Conservation (phyloP, 2,113 vertebrate genomes). For the Stegastes partitus region DNA sequence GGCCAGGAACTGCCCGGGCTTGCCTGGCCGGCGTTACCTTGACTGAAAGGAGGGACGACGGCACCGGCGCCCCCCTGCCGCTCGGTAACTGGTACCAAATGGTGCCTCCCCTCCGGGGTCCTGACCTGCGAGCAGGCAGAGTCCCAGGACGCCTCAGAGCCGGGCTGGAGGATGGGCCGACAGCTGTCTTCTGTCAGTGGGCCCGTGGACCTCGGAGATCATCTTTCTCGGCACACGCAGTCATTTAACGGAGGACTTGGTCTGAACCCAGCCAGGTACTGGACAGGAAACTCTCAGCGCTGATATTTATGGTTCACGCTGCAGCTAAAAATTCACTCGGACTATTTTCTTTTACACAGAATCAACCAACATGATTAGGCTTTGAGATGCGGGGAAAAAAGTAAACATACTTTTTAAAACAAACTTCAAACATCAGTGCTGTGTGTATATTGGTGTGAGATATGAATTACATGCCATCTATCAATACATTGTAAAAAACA, state of each 20-base stretch:
- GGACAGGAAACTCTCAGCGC: too few relatives aligned
- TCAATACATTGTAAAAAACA: too few relatives aligned
- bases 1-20: slow-evolving; percentile 54
- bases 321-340: too few relatives aligned
- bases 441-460: too few relatives aligned
- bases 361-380: too few relatives aligned
- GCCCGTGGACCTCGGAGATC: slow-evolving; percentile 48
- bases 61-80: slow-evolving; percentile 69
- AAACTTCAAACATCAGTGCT: too few relatives aligned
- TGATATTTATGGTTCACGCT: too few relatives aligned
- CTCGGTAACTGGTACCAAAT: slow-evolving; percentile 86
- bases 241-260: slow-evolving; percentile 25
- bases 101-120: slow-evolving; percentile 80
- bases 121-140: slow-evolving; percentile 78
- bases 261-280: slow-evolving; percentile 1
- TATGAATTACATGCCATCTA: too few relatives aligned
- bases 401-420: too few relatives aligned
- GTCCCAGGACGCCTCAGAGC: slow-evolving; percentile 80
- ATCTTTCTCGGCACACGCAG: slow-evolving; percentile 21
- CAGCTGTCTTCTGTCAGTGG: slow-evolving; percentile 86
- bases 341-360: too few relatives aligned
- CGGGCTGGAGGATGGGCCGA: slow-evolving; percentile 79
- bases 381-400: too few relatives aligned
- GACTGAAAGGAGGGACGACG: slow-evolving; percentile 70
- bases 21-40: slow-evolving; percentile 63